These are phyloP conservation scores for Lepus americanus DNA, from an alignment of 2,113 vertebrate genomes.

Conservation along the genomic window DNA sequence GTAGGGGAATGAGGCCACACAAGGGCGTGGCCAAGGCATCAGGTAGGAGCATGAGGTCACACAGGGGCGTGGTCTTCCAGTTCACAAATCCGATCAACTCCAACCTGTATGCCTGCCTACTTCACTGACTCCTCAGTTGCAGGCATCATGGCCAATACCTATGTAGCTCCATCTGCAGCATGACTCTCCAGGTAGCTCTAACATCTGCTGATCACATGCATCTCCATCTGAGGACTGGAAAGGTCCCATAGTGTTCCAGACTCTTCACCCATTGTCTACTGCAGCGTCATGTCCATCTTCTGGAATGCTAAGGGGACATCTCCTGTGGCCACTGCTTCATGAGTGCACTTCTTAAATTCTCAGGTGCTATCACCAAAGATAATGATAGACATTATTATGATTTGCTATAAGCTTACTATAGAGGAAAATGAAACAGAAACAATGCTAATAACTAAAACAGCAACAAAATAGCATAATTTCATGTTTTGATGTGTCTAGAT, in stretches of 20 bases:
- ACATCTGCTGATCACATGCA: neutral
- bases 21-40: no score
- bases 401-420: neutral
- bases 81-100: no score
- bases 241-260: neutral
- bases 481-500: neutral
- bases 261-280: no score
- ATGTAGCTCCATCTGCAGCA: rapidly evolving
- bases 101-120: neutral
- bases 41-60: no score
- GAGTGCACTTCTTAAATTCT: neutral
- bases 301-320: neutral
- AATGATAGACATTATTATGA: neutral
- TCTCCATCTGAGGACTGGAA: neutral
- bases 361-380: neutral
- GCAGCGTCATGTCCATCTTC: neutral
- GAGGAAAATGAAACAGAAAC: neutral
- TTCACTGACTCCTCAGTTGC: neutral
- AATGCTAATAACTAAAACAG: neutral
- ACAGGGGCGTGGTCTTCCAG: no score
- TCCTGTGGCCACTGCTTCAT: neutral
- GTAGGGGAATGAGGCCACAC: no score
- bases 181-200: neutral
- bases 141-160: neutral
- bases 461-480: neutral